Evolutionary conservation across 2,888 invertebrate species (phyloP), one percentile per base, ranked within the genome.

Genomic region (Pardosa pseudoannulata): DNA sequence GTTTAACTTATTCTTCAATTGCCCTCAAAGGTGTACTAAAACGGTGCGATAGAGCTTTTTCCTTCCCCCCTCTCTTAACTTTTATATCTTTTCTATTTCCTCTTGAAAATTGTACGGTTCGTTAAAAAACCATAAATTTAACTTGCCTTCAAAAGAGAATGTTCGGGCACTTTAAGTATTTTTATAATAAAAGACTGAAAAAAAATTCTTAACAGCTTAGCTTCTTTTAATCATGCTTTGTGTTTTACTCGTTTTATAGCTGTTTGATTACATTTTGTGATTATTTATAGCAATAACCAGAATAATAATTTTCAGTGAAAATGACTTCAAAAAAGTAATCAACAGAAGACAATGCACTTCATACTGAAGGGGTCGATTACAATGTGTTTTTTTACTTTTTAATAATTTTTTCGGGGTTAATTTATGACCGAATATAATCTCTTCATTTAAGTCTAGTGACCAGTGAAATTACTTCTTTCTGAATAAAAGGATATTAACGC

Each of bases 81-180:
- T 75, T 70, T 75, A 39, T 56, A 56, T 23, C 56, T 62, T 68
- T 81, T 75, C 81, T 67, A 16, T 74, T 81, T 5, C 72, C 3
- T 46, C 23, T 23, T 23, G 3, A 11, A 83, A 27, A 23, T 71
- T 79, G 83, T 78, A 85, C 78, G 83, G 56, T 85, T 85, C 83
- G 83, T 85, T 85, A 85, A 85, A 85, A 85, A 23, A 67, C 78
- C 41, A 78, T 85, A 85, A 85, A 85, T 85, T 85, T 73, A 32
- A 62, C 13, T 36, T 41, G 70, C 41, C 41, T 31, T 16, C 5
- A 7, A 27, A 28, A 23, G 3, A 56, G 16, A 23, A 56, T 5
- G 5, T 56, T 19, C 23, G 2, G 23, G 23, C 23, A 23, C 56
- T 56, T 56, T 5, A 6, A 23, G 7, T 13, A 46, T 56, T 56